Evolutionary conservation across 2,888 invertebrate genomes (phyloP).

Genomic region (Neocrepidodera transversa): DNA sequence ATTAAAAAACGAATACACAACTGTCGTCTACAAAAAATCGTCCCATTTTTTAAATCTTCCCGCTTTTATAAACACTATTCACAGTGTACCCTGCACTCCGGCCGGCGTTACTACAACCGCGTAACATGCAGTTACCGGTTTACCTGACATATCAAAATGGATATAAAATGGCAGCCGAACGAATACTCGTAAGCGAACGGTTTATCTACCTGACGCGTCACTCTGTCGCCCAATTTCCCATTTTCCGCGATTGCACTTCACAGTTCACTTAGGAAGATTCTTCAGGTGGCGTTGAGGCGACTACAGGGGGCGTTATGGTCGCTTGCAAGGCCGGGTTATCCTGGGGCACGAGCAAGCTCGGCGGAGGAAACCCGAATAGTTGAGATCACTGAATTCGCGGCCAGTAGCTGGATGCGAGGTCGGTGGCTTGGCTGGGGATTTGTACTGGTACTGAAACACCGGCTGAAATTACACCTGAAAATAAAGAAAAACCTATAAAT

Average conservation of each 20-base stretch:
- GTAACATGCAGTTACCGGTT: not conserved
- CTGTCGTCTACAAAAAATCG: conserved; percentile 8
- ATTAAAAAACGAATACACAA: not conserved
- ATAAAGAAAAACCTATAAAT: conserved; percentile 43
- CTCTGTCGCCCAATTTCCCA: not conserved
- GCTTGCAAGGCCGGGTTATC: conserved; percentile 69
- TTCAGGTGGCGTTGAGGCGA: conserved; percentile 52
- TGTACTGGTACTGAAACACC: conserved; percentile 92
- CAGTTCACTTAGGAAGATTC: conserved; percentile 45
- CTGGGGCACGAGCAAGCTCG: conserved; percentile 71
- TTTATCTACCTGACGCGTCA: conserved; percentile 27
- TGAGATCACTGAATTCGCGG: conserved; percentile 92
- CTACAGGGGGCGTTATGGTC: conserved; percentile 63
- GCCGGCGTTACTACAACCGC: conserved; percentile 24
- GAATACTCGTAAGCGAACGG: not conserved
- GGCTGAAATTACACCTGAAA: conserved; percentile 88
- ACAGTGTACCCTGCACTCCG: conserved; percentile 55
- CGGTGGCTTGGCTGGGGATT: conserved; percentile 85
- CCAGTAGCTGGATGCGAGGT: conserved; percentile 80
- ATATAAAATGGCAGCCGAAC: conserved; percentile 7
- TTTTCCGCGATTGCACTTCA: not conserved
- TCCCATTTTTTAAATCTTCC: conserved; percentile 28
- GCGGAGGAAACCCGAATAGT: conserved; percentile 86
- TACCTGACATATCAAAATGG: not conserved
- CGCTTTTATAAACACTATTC: conserved; percentile 47